Conservation (phyloP, 2,797 vertebrate species). For the Falco novaeseelandiae region DNA sequence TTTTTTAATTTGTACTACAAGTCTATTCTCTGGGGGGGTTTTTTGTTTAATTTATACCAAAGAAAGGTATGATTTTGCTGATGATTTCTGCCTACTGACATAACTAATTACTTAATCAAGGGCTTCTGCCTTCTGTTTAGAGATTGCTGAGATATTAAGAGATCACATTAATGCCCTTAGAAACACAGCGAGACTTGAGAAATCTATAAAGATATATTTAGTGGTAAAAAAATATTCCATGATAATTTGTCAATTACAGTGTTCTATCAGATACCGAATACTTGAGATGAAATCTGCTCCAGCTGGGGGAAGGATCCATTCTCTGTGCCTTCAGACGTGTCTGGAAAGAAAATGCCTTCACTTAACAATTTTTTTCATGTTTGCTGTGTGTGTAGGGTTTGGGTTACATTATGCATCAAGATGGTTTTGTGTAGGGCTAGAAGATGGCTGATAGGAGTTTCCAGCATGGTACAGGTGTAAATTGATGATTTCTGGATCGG, state of each 20-base stretch:
- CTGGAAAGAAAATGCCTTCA: constrained; percentile 32
- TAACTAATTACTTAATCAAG: constrained; percentile 49
- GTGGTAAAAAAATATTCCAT: constrained; percentile 38
- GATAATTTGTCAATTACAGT: constrained; percentile 43
- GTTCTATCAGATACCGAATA: constrained; percentile 28
- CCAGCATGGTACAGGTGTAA: background rate
- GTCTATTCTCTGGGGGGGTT: background rate
- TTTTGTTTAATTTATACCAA: background rate
- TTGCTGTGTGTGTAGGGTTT: background rate
- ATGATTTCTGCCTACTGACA: constrained; percentile 1
- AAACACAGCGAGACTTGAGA: constrained; percentile 32
- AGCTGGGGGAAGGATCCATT: background rate
- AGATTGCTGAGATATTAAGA: constrained; percentile 39
- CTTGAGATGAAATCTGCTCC: constrained; percentile 2
- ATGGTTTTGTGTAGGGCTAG: background rate
- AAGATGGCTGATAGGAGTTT: background rate
- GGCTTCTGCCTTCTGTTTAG: constrained; percentile 21
- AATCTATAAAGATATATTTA: constrained; percentile 35
- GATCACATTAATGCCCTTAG: background rate
- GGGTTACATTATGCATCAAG: background rate
- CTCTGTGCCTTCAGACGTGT: background rate
- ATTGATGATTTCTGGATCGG: background rate
- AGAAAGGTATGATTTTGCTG: constrained; percentile 1
- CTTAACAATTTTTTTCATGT: background rate
- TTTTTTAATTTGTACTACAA: background rate